Percentiles rank a stretch among this genome's conserved stretches.
Evolutionary conservation across 2,797 vertebrate genomes (phyloP).

Genomic region (Saxicola maurus): DNA sequence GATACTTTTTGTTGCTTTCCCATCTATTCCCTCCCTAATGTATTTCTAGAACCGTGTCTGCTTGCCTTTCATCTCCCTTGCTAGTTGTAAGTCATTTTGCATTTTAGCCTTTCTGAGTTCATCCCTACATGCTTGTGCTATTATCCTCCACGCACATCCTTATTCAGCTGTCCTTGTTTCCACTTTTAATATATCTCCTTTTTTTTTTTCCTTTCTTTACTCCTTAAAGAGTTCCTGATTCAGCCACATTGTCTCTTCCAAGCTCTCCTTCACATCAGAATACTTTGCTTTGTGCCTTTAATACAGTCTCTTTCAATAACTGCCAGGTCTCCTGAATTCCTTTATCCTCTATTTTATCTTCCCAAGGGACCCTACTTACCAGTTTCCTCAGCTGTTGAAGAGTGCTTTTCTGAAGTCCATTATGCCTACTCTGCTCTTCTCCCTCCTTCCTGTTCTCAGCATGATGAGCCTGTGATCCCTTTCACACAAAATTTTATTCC

Average conservation of each 20-base stretch:
- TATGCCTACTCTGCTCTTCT: constrained; percentile 36
- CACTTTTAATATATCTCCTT: background rate
- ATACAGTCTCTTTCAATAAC: constrained; percentile 45
- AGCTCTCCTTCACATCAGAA: background rate
- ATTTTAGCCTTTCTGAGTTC: constrained; percentile 29
- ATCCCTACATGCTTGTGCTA: background rate
- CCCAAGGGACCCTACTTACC: constrained; percentile 21
- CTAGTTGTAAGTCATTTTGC: constrained; percentile 20
- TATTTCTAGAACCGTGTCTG: constrained; percentile 15
- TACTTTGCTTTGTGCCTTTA: constrained; percentile 8
- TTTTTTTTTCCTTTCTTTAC: background rate
- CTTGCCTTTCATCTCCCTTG: constrained; percentile 5
- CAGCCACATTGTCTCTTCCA: background rate
- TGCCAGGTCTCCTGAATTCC: constrained; percentile 27
- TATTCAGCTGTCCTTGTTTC: constrained; percentile 38
- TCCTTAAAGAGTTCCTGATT: constrained; percentile 38
- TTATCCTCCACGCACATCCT: background rate
- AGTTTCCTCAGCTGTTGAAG: constrained; percentile 20
- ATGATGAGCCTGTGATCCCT: background rate
- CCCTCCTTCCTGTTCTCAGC: background rate
- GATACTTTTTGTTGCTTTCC: background rate
- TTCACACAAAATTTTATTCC: background rate
- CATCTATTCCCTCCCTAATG: background rate
- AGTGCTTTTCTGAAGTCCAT: constrained; percentile 46
- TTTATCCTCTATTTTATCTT: constrained; percentile 16